Evolutionary conservation across 2,797 vertebrate genomes (phyloP), one percentile per base, ranked within the genome.

Genomic region (Enteromius trimaculatus): DNA sequence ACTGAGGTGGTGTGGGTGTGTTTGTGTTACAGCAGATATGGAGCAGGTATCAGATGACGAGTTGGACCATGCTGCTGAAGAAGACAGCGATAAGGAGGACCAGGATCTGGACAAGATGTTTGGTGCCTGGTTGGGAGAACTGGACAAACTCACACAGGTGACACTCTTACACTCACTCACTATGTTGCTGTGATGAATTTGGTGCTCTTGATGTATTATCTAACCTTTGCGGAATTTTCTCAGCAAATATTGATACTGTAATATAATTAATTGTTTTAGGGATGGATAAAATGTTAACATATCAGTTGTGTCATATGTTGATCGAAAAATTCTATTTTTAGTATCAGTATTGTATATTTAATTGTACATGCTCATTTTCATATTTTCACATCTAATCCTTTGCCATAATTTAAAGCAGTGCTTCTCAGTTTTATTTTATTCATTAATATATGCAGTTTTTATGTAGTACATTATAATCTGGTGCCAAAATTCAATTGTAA

Each of bases 41-140:
- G 98, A 99, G 85, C 98, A 99, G 87, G 92, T 98, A 2, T 99
- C 98, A 14, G 98, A 99, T 89, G 98, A 99, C 77, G 98, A 99
- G 89, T 86, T 98, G 92, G 97, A 99, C 90, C 97, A 99, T 90
- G 97, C 96, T 65, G 97, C 96, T 0, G 96, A 97, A 90, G 98
- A 99, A 93, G 98, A 99, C 85, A 99, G 97, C 37, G 98, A 99
- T 91, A 98, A 99, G 91, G 98, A 99, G 92, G 98, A 99, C 88
- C 97, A 98, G 89, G 98, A 99, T 91, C 93, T 99, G 77, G 98
- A 99, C 92, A 97, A 98, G 93, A 99, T 89, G 88, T 86, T 84
- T 53, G 88, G 96, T 11, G 95, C 94, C 74, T 96, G 96, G 96
- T 91, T 96, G 23, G 96, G 96, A 16, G 96, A 96, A 80, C 91